Evolutionary conservation across 2,113 vertebrate genomes (phyloP), one percentile per base, ranked within the genome.

Genomic region (Rattus rattus): DNA sequence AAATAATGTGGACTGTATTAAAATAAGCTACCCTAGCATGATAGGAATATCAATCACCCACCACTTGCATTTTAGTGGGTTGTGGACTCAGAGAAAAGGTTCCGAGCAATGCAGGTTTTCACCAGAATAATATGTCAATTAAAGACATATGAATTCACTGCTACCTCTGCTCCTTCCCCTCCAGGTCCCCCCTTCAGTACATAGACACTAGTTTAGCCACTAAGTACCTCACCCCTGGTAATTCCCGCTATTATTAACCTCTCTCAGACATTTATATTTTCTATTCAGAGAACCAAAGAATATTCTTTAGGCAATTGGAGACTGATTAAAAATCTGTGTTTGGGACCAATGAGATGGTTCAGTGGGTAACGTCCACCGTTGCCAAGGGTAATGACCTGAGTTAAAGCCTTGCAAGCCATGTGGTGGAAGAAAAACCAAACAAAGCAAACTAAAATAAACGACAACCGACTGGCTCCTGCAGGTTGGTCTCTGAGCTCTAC

Each of bases 201-300:
- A 47, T 36, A 47, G 28, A 86, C 12, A 49, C 43, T 61, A 76
- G 39, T 56, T 72, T 72, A 12, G 10, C 24, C 54, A 54, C 9
- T 59, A 8, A 87, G 28, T 84, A 49, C 33, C 69, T 77, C 75
- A 61, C 61, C 70, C 30, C 16, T 84, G n/a, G 33, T 61, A 84
- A 81, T 84, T 47, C 19, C n/a, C 72, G 26, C 43, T 63, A 36
- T 39, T 88, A 94, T 95, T 88, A 76, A 96, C 76, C 36, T 30
- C 79, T 72, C 11, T 2, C 26, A 13, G 26, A 81, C 33, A 93
- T 56, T 90, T 90, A 69, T 16, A 43, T 83, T 94, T 80, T 33
- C 85, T 80, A 39, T 26, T 59, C 59, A 85, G 69, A 33, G n/a
- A 70, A 36, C 54, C 88, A 94, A 90, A 75, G 26, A 33, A 5